A percentile compares a stretch with the other conserved stretches of the same genome.
These are phyloP conservation scores for Parazoanthus darwini DNA, from an alignment of 92 coral and sea anemone genomes.

Conservation along the genomic window DNA sequence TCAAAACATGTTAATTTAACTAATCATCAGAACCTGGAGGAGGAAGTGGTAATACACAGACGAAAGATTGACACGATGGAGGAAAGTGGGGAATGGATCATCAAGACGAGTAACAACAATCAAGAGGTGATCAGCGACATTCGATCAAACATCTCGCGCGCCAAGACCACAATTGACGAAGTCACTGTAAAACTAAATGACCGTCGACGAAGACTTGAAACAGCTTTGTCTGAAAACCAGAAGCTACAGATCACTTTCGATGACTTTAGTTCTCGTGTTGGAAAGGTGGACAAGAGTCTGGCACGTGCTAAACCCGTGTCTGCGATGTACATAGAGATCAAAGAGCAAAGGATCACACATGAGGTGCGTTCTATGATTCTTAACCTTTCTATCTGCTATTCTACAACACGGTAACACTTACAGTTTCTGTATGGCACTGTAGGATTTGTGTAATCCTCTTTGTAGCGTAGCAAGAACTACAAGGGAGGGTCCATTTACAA, in stretches of 20 bases:
- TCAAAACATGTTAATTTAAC: background rate
- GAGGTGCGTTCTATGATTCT: slow-evolving; percentile 57
- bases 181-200: slow-evolving; percentile 79
- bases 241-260: slow-evolving; percentile 81
- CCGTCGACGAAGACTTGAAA: slow-evolving; percentile 86
- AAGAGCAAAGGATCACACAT: slow-evolving; percentile 74
- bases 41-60: slow-evolving; percentile 86
- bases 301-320: slow-evolving; percentile 90
- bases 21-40: slow-evolving; percentile 76
- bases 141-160: slow-evolving; percentile 74
- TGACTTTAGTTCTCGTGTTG: slow-evolving; percentile 83
- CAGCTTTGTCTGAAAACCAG: slow-evolving; percentile 86
- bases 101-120: slow-evolving; percentile 80
- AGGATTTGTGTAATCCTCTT: too few species aligned
- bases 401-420: too few species aligned
- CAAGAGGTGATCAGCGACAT: slow-evolving; percentile 89
- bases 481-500: too few species aligned
- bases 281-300: slow-evolving; percentile 81
- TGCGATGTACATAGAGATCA: slow-evolving; percentile 78
- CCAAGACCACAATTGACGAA: slow-evolving; percentile 77
- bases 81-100: slow-evolving; percentile 98
- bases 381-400: too few species aligned
- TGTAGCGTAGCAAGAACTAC: too few species aligned
- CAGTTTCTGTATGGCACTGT: too few species aligned
- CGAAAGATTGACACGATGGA: slow-evolving; percentile 93